phyloP scores from a whole-genome alignment of 2,113 vertebrate genomes.

The Notothenia coriiceps region DNA sequence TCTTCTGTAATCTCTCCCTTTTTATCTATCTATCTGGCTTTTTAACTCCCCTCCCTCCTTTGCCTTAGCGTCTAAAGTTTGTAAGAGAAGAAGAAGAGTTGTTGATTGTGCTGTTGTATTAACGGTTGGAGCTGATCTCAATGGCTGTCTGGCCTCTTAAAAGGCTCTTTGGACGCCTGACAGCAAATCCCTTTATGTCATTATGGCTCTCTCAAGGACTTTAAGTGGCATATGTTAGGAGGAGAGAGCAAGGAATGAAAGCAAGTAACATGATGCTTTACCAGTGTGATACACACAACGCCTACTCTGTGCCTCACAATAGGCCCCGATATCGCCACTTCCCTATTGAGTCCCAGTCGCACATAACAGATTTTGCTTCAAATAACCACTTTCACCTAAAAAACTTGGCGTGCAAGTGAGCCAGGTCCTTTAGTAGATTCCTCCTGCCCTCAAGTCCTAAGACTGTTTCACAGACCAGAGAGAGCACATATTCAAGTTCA shows the following conservation, averaged over 20 bases:
- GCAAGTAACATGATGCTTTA: slow-evolving; percentile 59
- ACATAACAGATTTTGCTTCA: slow-evolving; percentile 60
- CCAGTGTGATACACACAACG: slow-evolving; percentile 70
- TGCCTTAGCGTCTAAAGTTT: neutral
- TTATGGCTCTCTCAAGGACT: slow-evolving; percentile 56
- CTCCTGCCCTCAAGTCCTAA: neutral
- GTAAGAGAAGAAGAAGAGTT: slow-evolving; percentile 28
- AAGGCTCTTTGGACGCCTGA: slow-evolving; percentile 55
- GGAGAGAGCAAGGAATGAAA: slow-evolving; percentile 55
- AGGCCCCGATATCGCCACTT: slow-evolving; percentile 54
- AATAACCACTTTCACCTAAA: slow-evolving; percentile 52
- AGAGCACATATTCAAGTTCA: slow-evolving; percentile 43
- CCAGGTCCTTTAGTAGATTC: slow-evolving; percentile 19
- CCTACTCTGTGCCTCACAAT: slow-evolving; percentile 67
- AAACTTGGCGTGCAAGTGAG: slow-evolving; percentile 13
- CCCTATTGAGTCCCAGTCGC: slow-evolving; percentile 45
- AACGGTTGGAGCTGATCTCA: slow-evolving; percentile 49
- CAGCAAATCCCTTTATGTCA: slow-evolving; percentile 66
- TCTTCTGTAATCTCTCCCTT: neutral
- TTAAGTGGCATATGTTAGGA: slow-evolving; percentile 54
- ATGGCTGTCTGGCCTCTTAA: slow-evolving; percentile 48
- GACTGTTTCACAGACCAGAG: slow-evolving; percentile 35
- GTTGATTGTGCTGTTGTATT: slow-evolving; percentile 56
- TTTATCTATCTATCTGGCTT: slow-evolving; percentile 1
- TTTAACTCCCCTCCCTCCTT: neutral